Base-by-base conservation (phyloP, 1,140 invertebrate genomes). In the Pseudobourletiella spinata region DNA sequence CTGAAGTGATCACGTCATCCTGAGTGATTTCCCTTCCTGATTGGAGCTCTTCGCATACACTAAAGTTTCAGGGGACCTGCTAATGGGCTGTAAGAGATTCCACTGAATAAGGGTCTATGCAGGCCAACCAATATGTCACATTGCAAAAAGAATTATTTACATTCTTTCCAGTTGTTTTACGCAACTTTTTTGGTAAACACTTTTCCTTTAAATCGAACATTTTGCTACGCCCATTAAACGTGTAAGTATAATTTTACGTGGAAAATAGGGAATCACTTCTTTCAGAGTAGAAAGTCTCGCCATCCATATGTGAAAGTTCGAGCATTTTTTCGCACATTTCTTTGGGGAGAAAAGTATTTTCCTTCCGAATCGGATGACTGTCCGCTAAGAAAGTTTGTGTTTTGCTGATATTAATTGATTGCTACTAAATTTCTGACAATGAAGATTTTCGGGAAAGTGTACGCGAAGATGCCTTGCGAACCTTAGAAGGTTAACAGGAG, bases 251-350 rank as follows among this genome's bases (percentile, higher is more conserved):
- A 28, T 24, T 25, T 61, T 57, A 65, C 66, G 51, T 62, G 32
- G 39, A 69, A 69, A 14, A 69, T n/a, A 20, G 16, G 51, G 57
- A 1, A 60, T 39, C 26, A 63, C 42, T n/a, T 61, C 35, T 1
- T n/a, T n/a, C n/a, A n/a, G 35, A 20, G n/a, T 65, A 58, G 43
- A 60, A 61, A 4, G 25, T 6, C n/a, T 63, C 59, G n/a, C 32
- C 16, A 8, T 65, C 64, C n/a, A 67, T 59, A 35, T 67, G 52
- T 64, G 82, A 82, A 15, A 78, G 74, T 59, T 82, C 74, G 3
- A 90, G 75, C 18, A 88, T 75, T 72, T 78, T 80, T 72, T 87
- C 85, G 72, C 85, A 86, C 63, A 87, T 83, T 75, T 85, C 85
- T 66, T 79, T 81, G 6, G 84, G 86, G 43, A 86, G 76, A 62